phyloP scores from a whole-genome alignment of 35 echinoderm and acorn worm genomes.

The Apostichopus japonicus region DNA sequence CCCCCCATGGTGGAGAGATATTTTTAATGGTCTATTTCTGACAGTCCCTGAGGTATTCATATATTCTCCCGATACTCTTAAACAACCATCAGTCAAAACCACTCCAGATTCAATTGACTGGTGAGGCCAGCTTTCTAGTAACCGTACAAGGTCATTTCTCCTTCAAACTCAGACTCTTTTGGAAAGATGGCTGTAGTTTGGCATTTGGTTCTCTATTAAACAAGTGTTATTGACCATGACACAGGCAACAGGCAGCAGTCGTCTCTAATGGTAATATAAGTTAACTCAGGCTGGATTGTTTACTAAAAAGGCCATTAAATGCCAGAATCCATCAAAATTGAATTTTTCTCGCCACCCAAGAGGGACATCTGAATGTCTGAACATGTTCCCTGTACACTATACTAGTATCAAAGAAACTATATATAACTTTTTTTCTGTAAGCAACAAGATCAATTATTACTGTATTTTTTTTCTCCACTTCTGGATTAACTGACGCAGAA shows the following conservation, averaged over 20 bases:
- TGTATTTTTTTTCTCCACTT: too few species aligned
- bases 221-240: not conserved
- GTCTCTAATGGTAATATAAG: not conserved
- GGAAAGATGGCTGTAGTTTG: too few species aligned
- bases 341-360: too few species aligned
- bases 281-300: not conserved
- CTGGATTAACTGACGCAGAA: too few species aligned
- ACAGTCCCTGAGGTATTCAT: not conserved
- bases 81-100: not conserved
- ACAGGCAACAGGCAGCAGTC: not conserved
- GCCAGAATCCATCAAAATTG: not conserved
- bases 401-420: too few species aligned
- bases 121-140: not conserved
- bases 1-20: too few species aligned
- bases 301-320: not conserved
- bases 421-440: too few species aligned
- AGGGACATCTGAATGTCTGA: too few species aligned
- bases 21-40: not conserved
- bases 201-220: not conserved
- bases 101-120: not conserved
- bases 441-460: too few species aligned
- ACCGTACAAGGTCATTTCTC: not conserved
- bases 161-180: not conserved
- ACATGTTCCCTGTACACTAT: too few species aligned
- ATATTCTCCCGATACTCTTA: not conserved